Evolutionary conservation across 2,888 invertebrate genomes (phyloP).

Genomic region (Frankliniella intonsa): DNA sequence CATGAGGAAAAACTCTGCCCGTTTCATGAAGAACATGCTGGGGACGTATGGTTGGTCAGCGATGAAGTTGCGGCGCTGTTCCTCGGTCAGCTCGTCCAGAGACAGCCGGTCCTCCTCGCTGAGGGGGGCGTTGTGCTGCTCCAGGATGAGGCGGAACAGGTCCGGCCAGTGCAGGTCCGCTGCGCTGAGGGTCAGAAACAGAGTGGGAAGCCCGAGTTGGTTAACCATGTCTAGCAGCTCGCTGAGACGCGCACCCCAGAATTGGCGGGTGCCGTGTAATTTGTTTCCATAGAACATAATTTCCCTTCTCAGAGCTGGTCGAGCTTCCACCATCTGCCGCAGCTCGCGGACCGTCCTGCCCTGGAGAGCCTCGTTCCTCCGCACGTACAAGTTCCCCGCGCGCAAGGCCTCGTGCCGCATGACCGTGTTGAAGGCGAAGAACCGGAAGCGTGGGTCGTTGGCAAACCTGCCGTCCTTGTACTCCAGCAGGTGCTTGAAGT

Average conservation of each 20-base stretch:
- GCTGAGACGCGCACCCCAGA: conserved; percentile 31
- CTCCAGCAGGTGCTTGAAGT: conserved; percentile 30
- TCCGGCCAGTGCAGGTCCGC: conserved; percentile 37
- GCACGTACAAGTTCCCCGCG: not conserved
- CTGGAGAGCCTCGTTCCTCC: not conserved
- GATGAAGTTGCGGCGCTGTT: not conserved
- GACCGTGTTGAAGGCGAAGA: conserved; percentile 28
- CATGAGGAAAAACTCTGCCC: not conserved
- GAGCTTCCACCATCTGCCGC: conserved; percentile 8
- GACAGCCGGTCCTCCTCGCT: not conserved
- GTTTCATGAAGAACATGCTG: not conserved
- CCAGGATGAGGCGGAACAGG: conserved; percentile 30
- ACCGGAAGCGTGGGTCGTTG: conserved; percentile 28
- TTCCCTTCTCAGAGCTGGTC: conserved; percentile 29
- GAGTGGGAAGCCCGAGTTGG: conserved; percentile 34
- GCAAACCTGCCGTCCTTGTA: conserved; percentile 29
- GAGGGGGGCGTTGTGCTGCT: not conserved
- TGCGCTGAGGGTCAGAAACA: conserved; percentile 36
- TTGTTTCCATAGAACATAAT: conserved; percentile 34
- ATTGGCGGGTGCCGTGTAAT: conserved; percentile 33
- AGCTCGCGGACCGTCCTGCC: conserved; percentile 24
- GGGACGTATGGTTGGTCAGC: not conserved
- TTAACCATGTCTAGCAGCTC: conserved; percentile 36
- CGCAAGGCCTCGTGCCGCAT: not conserved
- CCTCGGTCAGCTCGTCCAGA: not conserved